Conservation (phyloP, 2,113 vertebrate genomes). For the Dipodomys merriami region DNA sequence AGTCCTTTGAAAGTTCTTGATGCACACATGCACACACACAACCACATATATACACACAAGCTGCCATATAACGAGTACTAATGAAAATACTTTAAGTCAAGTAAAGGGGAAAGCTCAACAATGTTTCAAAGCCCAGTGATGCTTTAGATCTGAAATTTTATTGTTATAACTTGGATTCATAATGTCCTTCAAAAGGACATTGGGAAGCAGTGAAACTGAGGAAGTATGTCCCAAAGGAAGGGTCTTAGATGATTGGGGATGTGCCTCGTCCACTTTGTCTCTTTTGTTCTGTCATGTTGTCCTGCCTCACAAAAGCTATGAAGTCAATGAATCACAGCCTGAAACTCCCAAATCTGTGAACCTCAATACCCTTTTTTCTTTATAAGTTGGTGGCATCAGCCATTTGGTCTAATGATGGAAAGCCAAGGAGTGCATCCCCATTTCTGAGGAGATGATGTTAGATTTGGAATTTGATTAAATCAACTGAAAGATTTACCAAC, state of each 20-base stretch:
- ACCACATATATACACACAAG: background rate
- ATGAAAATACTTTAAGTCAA: background rate
- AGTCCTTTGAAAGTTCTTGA: background rate
- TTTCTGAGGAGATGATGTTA: background rate
- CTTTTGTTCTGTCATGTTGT: too few relatives aligned
- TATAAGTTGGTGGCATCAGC: background rate
- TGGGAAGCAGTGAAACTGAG: background rate
- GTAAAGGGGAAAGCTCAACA: background rate
- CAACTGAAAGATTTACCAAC: background rate
- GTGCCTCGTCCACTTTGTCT: background rate
- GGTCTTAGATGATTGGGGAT: background rate
- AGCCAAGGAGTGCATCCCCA: background rate
- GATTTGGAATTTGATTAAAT: background rate
- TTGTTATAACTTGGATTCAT: background rate
- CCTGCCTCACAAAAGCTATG: background rate
- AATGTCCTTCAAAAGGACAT: background rate
- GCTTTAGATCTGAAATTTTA: background rate
- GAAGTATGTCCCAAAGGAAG: background rate
- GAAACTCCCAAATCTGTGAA: background rate
- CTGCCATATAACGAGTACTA: too few relatives aligned
- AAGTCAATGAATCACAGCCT: background rate
- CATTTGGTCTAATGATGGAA: background rate
- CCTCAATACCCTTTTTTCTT: background rate
- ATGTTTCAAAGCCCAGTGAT: background rate
- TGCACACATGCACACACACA: background rate